phyloP scores from a whole-genome alignment of 2,797 vertebrate genomes.

The Chiroxiphia lanceolata region DNA sequence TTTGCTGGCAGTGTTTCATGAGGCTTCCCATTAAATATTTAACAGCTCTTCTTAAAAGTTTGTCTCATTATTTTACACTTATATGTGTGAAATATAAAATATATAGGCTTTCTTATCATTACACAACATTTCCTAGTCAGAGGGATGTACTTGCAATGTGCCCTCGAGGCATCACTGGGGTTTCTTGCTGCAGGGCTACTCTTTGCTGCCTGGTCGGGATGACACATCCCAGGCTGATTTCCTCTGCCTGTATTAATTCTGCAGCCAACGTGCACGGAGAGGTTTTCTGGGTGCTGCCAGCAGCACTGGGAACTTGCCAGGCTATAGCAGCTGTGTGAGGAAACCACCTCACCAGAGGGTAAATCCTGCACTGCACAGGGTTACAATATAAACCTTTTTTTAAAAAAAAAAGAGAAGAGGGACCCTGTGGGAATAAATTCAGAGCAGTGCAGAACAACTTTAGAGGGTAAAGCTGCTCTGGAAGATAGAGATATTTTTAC shows the following conservation, averaged over 20 bases:
- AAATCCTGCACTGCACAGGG: neutral
- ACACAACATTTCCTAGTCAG: neutral
- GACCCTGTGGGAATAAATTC: neutral
- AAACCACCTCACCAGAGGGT: neutral
- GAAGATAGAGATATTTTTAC: neutral
- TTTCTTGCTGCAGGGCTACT: neutral
- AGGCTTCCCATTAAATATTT: neutral
- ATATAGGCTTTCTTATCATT: neutral
- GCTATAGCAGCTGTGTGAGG: neutral
- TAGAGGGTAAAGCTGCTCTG: neutral
- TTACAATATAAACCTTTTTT: neutral
- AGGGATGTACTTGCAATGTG: neutral
- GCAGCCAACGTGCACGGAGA: neutral
- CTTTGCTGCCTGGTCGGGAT: accelerated
- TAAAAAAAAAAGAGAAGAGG: neutral
- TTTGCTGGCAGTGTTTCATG: neutral
- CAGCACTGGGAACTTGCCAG: neutral
- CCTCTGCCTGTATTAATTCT: neutral
- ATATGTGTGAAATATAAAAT: too few species aligned
- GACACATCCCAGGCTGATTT: neutral
- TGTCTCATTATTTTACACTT: neutral
- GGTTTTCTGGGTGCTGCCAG: neutral
- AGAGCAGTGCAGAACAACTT: neutral
- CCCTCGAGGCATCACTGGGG: neutral
- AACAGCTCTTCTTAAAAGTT: neutral